Evolutionary conservation across 2,888 invertebrate genomes (phyloP).

Genomic region (Eubasilissa splendida): DNA sequence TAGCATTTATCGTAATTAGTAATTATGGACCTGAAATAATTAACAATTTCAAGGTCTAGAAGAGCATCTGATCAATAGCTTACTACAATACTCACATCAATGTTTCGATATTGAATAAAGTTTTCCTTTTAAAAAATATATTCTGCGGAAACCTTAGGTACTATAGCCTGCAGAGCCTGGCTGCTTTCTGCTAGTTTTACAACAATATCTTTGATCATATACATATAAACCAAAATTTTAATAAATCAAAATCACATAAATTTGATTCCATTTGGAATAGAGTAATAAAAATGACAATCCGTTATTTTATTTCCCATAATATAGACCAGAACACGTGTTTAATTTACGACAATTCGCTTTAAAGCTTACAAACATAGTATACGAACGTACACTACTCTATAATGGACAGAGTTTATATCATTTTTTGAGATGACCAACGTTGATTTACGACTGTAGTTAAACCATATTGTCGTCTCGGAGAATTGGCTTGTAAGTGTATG

Average conservation of each 20-base stretch:
- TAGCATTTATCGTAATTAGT: no score
- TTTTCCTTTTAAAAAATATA: no score
- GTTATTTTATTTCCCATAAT: conserved; percentile 18
- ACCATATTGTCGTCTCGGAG: background rate
- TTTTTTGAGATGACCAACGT: conserved; percentile 11
- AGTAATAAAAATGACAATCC: conserved; percentile 15
- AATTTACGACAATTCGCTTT: conserved; percentile 8
- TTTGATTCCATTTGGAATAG: conserved; percentile 5
- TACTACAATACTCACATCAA: no score
- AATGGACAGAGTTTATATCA: conserved; percentile 13
- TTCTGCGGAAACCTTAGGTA: no score
- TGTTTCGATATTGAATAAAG: no score
- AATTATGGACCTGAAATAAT: no score
- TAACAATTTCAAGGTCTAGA: no score
- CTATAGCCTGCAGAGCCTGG: no score
- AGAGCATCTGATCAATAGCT: no score
- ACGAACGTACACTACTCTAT: background rate
- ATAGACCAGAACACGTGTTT: conserved; percentile 12
- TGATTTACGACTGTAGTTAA: conserved; percentile 1
- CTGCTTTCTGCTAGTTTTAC: no score
- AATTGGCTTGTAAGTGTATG: background rate
- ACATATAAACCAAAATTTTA: background rate
- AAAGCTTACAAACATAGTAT: conserved; percentile 14
- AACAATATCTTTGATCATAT: no score
- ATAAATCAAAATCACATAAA: conserved; percentile 12